Evolutionary conservation across 2,797 vertebrate genomes (phyloP).

Genomic region (Sarcophilus harrisii): DNA sequence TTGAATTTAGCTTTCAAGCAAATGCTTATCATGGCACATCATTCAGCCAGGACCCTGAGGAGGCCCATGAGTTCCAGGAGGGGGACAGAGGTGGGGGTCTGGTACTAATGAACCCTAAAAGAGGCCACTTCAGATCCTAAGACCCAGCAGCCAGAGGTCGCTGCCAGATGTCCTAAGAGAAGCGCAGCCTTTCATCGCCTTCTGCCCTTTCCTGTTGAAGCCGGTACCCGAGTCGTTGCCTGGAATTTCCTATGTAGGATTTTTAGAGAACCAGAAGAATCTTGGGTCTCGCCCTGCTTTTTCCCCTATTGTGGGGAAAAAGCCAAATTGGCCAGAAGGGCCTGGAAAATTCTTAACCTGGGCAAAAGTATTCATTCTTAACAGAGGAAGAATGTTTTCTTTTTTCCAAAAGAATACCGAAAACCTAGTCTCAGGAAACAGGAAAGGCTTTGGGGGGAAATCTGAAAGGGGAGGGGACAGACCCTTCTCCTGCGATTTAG

Average conservation of each 20-base stretch:
- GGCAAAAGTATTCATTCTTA: background rate
- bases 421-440: slow-evolving; percentile 40
- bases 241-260: slow-evolving; percentile 35
- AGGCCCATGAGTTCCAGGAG: background rate
- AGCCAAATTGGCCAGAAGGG: background rate
- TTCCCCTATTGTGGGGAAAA: background rate
- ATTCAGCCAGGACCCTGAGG: background rate
- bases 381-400: background rate
- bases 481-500: slow-evolving; percentile 30
- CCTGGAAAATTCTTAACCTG: slow-evolving; percentile 8
- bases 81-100: background rate
- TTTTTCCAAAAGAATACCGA: background rate
- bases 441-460: background rate
- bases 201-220: background rate
- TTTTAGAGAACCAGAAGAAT: slow-evolving; percentile 40
- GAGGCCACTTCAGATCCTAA: background rate
- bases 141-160: background rate
- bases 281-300: slow-evolving; percentile 17
- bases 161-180: background rate
- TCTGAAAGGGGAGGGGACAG: background rate
- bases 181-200: background rate
- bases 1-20: slow-evolving; percentile 37
- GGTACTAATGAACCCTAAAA: background rate
- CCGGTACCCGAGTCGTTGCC: background rate
- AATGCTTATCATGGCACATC: slow-evolving; percentile 1